phyloP scores from a whole-genome alignment of 2,888 invertebrate genomes.

The Anticlea derivata region DNA sequence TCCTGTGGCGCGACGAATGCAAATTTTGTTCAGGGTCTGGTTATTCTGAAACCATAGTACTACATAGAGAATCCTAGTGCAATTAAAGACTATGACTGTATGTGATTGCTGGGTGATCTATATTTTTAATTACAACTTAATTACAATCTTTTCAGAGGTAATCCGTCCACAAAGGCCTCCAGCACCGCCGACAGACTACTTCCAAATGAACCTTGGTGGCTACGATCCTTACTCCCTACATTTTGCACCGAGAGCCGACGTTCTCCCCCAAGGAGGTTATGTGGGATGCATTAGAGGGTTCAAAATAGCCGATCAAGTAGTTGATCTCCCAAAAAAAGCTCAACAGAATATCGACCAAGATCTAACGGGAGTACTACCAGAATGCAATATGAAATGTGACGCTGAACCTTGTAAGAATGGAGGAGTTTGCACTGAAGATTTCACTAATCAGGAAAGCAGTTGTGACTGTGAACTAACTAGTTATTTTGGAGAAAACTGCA shows the following conservation, averaged over 20 bases:
- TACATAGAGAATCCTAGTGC: too few relatives aligned
- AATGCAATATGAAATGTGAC: conserved; percentile 96
- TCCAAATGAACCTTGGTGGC: conserved; percentile 94
- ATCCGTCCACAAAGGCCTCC: conserved; percentile 94
- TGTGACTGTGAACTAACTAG: conserved; percentile 96
- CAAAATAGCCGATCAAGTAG: conserved; percentile 91
- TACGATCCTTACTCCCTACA: conserved; percentile 90
- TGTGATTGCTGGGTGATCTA: too few relatives aligned
- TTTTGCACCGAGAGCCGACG: conserved; percentile 59
- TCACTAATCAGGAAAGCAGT: conserved; percentile 91
- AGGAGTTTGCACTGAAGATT: conserved; percentile 94
- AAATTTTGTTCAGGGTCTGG: too few relatives aligned
- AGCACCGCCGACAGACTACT: conserved; percentile 94
- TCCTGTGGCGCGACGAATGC: too few relatives aligned
- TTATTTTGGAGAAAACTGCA: conserved; percentile 94
- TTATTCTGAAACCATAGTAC: too few relatives aligned
- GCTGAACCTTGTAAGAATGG: conserved; percentile 94
- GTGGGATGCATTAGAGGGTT: conserved; percentile 94
- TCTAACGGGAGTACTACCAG: conserved; percentile 88
- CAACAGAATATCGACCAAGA: conserved; percentile 87
- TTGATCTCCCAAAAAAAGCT: conserved; percentile 90
- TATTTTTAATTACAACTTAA: too few relatives aligned
- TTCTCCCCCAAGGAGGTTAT: conserved; percentile 86
- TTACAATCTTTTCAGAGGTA: conserved; percentile 86
- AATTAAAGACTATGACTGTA: too few relatives aligned